These are phyloP conservation scores for Mesoclemmys tuberculata DNA, from an alignment of 2,113 vertebrate species.

Conservation along the genomic window DNA sequence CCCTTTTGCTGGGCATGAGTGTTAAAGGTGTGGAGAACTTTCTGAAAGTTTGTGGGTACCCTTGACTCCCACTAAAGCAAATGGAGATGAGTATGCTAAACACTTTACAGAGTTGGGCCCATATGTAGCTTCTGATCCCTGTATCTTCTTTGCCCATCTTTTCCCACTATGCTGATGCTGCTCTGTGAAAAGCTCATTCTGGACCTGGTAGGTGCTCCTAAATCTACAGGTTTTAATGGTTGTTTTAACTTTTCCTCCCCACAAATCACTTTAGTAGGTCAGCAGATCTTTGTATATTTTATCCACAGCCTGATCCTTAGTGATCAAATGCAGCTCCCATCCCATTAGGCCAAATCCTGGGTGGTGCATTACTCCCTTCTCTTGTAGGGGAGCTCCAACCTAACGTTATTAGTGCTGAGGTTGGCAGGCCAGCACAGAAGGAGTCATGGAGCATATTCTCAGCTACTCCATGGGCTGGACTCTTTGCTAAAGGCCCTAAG, in stretches of 20 bases:
- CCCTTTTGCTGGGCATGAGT: not conserved
- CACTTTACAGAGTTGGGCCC: not conserved
- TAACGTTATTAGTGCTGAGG: not conserved
- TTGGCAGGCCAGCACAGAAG: not conserved
- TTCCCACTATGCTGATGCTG: not conserved
- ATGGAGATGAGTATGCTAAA: not conserved
- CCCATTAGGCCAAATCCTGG: not conserved
- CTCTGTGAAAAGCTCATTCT: not conserved
- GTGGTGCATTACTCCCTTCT: not conserved
- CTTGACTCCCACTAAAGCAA: not conserved
- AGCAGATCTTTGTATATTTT: not conserved
- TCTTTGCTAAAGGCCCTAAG: not conserved
- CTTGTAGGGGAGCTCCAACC: not conserved
- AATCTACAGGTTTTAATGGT: not conserved
- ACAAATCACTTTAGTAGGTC: not conserved
- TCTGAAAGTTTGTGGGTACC: not conserved
- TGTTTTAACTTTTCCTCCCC: not conserved
- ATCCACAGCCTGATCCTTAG: not conserved
- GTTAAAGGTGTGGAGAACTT: not conserved
- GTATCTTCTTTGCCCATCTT: accelerated
- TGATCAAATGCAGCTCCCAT: not conserved
- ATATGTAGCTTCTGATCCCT: not conserved
- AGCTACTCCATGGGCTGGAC: not conserved
- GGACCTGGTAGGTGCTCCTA: not conserved
- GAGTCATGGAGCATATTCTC: not conserved